Percentiles rank a stretch among this genome's conserved stretches.
Conservation (phyloP, 2,888 invertebrate species). For the Stenolophus ochropezus region DNA sequence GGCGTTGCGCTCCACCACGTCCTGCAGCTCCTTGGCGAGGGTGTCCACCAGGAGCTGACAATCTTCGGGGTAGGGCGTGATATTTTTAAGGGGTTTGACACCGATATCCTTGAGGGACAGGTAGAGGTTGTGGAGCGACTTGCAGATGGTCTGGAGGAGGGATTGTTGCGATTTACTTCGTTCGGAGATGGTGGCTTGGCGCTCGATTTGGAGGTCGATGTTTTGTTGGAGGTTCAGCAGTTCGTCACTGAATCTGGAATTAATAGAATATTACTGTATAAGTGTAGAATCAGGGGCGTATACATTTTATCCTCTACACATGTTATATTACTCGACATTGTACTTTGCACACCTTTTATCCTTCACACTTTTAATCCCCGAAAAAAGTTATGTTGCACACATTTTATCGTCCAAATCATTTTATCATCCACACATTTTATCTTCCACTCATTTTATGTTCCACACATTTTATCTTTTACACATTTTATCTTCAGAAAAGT, state of each 20-base stretch:
- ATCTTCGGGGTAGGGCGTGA: slow-evolving; percentile 56
- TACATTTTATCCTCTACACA: no score
- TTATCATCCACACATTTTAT: no score
- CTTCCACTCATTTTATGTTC: no score
- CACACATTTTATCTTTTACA: no score
- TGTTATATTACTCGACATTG: no score
- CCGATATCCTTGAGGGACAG: slow-evolving; percentile 62
- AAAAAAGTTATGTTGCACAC: no score
- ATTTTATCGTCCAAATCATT: no score
- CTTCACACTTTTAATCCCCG: no score
- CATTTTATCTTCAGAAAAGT: no score
- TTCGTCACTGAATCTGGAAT: slow-evolving; percentile 82
- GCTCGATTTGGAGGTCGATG: slow-evolving; percentile 75
- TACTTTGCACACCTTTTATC: no score
- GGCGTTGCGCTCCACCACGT: slow-evolving; percentile 42
- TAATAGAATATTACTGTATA: not conserved
- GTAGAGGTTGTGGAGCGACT: slow-evolving; percentile 63
- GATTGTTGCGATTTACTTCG: slow-evolving; percentile 68
- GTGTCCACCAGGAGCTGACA: slow-evolving; percentile 49
- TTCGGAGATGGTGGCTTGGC: slow-evolving; percentile 70
- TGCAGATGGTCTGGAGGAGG: slow-evolving; percentile 64
- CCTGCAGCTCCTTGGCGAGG: slow-evolving; percentile 59
- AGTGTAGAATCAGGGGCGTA: no score
- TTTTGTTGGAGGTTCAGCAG: slow-evolving; percentile 79
- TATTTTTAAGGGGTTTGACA: slow-evolving; percentile 49